Evolutionary conservation across 1,140 invertebrate species (phyloP), one percentile per base, ranked within the genome.

Genomic region (Bombus confusus): DNA sequence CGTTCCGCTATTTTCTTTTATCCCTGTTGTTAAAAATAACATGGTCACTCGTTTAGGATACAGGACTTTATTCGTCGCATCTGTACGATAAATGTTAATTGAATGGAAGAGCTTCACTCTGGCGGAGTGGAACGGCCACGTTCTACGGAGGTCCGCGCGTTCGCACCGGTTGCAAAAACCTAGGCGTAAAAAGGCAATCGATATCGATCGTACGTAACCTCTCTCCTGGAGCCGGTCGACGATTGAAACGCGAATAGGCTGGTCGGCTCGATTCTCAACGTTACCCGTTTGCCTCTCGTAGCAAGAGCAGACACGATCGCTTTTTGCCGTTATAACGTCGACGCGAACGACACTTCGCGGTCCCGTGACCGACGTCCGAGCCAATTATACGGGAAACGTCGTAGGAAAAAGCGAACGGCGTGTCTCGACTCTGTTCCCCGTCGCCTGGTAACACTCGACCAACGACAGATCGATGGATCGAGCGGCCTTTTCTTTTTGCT

Each of bases 321-420:
- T 84, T 72, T 71, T 84, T 84, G 76, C 66, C 52, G 77, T 79
- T 84, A 79, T 59, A 75, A 79, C 77, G 76, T 84, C 57, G 82
- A 79, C 64, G 64, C 74, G 74, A 77, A 83, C 81, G 62, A 77
- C 74, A 83, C 82, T 83, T 83, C 82, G 74, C 75, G 82, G 75
- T 78, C 76, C 68, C 28, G 18, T 57, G 28, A 43, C 34, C 62
- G 73, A 41, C 66, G n/a, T 79, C 76, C 37, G 13, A 31, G 82
- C 76, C 82, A 71, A 84, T 84, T 84, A 79, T 71, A 84, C 82
- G 75, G 81, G 39, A 68, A 77, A 68, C 57, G 80, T 31, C 9
- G 31, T 6, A 39, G 43, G 81, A 68, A 83, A 83, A 83, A 76
- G 57, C 80, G 62, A 82, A 66, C 47, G 66, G 43, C 57, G 15